Percentiles rank a stretch among this genome's conserved stretches.
Evolutionary conservation across 2,797 vertebrate species (phyloP).

Genomic region (Trichosurus vulpecula): DNA sequence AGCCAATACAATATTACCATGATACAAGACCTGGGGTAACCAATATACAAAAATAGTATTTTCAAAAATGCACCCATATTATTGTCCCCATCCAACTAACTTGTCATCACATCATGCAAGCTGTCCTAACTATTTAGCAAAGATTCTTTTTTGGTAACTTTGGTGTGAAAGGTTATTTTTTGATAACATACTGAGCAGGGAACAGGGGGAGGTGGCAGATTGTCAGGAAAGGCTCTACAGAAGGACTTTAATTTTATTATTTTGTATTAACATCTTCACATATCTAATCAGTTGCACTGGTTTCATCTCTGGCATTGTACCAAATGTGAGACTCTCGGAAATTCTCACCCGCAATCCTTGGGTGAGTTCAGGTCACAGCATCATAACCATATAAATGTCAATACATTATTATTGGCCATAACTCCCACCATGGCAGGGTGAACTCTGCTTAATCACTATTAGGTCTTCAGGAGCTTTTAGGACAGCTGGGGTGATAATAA

Average conservation of each 20-base stretch:
- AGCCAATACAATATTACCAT: constrained; percentile 46
- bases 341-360: constrained; percentile 57
- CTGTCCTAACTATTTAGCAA: constrained; percentile 62
- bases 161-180: constrained; percentile 70
- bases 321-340: constrained; percentile 39
- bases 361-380: constrained; percentile 73
- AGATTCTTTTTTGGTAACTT: constrained; percentile 68
- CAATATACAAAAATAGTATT: constrained; percentile 42
- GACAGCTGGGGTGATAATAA: constrained; percentile 74
- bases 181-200: constrained; percentile 58
- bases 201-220: constrained; percentile 43
- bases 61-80: constrained; percentile 34
- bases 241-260: constrained; percentile 55
- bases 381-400: constrained; percentile 66
- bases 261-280: constrained; percentile 59
- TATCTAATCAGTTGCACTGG: constrained; percentile 44
- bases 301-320: constrained; percentile 45
- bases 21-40: constrained; percentile 55
- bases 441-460: constrained; percentile 66
- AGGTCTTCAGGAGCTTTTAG: constrained; percentile 60
- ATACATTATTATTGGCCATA: constrained; percentile 66
- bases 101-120: constrained; percentile 19
- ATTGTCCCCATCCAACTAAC: constrained; percentile 50
- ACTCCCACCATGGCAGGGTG: constrained; percentile 63
- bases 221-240: constrained; percentile 32